A percentile compares a stretch with the other conserved stretches of the same genome.
phyloP scores from a whole-genome alignment of 2,113 vertebrate genomes.

The Tapirus terrestris region DNA sequence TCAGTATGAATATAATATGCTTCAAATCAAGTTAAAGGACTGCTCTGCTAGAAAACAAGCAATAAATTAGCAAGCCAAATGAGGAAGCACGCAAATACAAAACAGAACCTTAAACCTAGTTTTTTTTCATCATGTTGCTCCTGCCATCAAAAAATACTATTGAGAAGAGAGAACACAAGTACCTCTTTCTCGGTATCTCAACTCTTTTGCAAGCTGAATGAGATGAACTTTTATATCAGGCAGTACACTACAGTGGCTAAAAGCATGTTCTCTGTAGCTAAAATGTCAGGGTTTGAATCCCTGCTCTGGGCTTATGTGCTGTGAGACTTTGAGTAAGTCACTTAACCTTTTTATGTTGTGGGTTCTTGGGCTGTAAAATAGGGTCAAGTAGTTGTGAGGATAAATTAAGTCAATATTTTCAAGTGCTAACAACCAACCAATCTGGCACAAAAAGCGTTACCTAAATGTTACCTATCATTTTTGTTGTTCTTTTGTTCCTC shows the following conservation, averaged over 20 bases:
- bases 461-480: neutral
- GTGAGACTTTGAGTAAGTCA: neutral
- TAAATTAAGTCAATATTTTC: neutral
- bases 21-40: constrained; percentile 12
- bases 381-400: neutral
- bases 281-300: neutral
- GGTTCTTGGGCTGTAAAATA: neutral
- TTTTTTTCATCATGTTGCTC: neutral
- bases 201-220: neutral
- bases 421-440: neutral
- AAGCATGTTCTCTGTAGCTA: neutral
- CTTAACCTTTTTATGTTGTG: neutral
- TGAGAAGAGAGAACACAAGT: neutral
- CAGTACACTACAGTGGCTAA: neutral
- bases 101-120: neutral
- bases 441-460: neutral
- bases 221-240: neutral
- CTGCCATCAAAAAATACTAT: neutral
- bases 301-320: neutral
- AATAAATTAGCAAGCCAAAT: neutral
- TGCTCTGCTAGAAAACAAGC: neutral
- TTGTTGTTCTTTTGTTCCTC: neutral
- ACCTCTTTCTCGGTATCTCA: neutral
- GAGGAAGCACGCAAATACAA: neutral
- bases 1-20: neutral